Base-by-base conservation (phyloP, 2,797 vertebrate genomes). In the Spheniscus humboldti region DNA sequence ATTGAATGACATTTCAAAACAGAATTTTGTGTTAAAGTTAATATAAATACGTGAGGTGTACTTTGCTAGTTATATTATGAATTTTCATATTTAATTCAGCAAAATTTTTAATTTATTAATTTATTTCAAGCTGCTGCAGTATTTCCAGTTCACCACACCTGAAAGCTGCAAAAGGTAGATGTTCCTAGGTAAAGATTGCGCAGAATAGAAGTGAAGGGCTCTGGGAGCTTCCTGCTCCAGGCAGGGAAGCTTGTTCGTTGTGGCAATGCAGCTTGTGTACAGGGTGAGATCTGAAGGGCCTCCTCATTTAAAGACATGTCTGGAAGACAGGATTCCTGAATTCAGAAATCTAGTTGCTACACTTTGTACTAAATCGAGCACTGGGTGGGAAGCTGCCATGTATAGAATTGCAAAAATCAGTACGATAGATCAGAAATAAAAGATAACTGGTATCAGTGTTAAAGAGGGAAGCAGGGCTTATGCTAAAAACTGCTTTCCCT, bases 331-430 rank as follows among this genome's bases (percentile, higher is more conserved):
- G 52, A 35, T 63, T 85, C 33, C 31, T 63, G 72, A 47, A 24
- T 78, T 84, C 43, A 94, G 76, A 83, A 94, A 55, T 76, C 56
- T 53, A 30, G 30, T 77, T 90, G 83, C 56, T 90, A 20, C 37
- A 13, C 83, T 88, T 84, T 62, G 30, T 84, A 52, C 15, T 7
- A 84, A 91, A 88, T 88, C n/a, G n/a, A 57, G 80, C 39, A 55
- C 80, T 80, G 80, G 68, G 80, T 84, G 56, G 73, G 60, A 88
- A 91, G 80, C 77, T 77, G 62, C 86, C 71, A 92, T 91, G 74
- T 71, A 89, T 67, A 72, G 84, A 86, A 88, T 52, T 67, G 62
- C 27, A 71, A 55, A 93, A 88, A 43, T 39, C 30, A 53, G 60
- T 74, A 63, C 66, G 53, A 74, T 43, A 75, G 35, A 92, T 91